These are phyloP conservation scores for Cladopsammia gracilis DNA, from an alignment of 64 coral and sea anemone genomes.

Conservation along the genomic window DNA sequence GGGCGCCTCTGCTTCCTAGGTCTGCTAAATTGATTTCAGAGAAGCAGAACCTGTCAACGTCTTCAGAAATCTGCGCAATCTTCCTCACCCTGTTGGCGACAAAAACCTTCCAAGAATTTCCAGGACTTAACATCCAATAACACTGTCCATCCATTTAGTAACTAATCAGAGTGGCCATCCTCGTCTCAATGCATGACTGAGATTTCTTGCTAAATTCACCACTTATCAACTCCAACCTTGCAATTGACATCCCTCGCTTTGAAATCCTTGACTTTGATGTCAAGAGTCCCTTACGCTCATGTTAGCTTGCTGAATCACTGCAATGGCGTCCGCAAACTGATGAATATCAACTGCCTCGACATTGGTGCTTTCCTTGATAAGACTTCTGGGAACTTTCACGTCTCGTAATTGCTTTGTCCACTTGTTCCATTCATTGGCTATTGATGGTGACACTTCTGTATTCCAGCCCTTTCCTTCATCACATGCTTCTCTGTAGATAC, in stretches of 20 bases:
- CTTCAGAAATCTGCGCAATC: slow-evolving; percentile 39
- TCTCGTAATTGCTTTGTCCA: slow-evolving; percentile 49
- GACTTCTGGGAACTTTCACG: slow-evolving; percentile 51
- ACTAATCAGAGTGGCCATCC: slow-evolving; percentile 28
- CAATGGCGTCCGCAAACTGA: slow-evolving; percentile 63
- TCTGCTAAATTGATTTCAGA: no score
- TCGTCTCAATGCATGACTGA: neutral
- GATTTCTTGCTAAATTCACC: slow-evolving; percentile 22
- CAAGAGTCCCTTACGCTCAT: slow-evolving; percentile 33
- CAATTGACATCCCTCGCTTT: slow-evolving; percentile 36
- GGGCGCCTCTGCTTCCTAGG: no score
- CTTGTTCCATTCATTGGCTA: slow-evolving; percentile 8
- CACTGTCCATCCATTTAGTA: slow-evolving; percentile 38
- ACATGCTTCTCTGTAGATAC: slow-evolving; percentile 54
- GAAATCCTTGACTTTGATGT: slow-evolving; percentile 82
- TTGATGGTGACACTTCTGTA: neutral
- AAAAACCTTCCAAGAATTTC: slow-evolving; percentile 63
- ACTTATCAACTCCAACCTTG: slow-evolving; percentile 47
- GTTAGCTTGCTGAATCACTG: slow-evolving; percentile 43
- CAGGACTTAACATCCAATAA: slow-evolving; percentile 50
- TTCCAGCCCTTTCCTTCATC: slow-evolving; percentile 43
- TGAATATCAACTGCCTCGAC: slow-evolving; percentile 51
- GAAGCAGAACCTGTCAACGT: neutral
- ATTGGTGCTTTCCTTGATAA: neutral
- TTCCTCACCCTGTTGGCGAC: slow-evolving; percentile 52